phyloP scores from a whole-genome alignment of 1,140 invertebrate species.

The Habropoda laboriosa region DNA sequence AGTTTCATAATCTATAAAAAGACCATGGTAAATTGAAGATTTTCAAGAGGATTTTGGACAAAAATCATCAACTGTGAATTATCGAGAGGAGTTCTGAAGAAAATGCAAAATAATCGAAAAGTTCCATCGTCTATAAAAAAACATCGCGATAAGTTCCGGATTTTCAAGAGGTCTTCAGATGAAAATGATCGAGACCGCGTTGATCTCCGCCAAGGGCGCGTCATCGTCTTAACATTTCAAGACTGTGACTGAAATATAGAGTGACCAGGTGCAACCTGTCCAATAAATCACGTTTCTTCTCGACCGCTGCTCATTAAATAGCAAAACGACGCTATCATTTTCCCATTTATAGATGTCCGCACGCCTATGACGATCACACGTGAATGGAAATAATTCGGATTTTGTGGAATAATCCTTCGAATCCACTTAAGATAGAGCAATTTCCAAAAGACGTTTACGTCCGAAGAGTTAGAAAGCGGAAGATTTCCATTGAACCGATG shows the following conservation, averaged over 20 bases:
- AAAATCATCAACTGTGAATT: background rate
- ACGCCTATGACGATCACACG: background rate
- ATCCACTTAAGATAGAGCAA: too few species aligned
- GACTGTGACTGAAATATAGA: background rate
- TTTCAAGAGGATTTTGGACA: background rate
- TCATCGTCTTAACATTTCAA: slow-evolving; percentile 22
- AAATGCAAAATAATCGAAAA: too few species aligned
- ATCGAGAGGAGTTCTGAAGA: too few species aligned
- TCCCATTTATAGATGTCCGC: background rate
- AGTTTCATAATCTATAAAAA: too few species aligned
- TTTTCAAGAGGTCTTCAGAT: too few species aligned
- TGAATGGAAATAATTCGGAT: background rate
- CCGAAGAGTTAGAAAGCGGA: too few species aligned
- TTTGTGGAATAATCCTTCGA: background rate
- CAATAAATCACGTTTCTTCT: slow-evolving; percentile 8
- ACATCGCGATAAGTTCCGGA: too few species aligned
- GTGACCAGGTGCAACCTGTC: background rate
- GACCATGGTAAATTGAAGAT: too few species aligned
- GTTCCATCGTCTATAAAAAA: too few species aligned
- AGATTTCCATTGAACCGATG: background rate
- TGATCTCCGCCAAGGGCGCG: slow-evolving; percentile 12
- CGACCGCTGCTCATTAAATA: background rate
- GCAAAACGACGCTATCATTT: background rate
- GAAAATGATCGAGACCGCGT: too few species aligned
- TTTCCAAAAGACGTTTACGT: too few species aligned